phyloP scores from a whole-genome alignment of 1,140 invertebrate species.

The Listronotus oregonensis region DNA sequence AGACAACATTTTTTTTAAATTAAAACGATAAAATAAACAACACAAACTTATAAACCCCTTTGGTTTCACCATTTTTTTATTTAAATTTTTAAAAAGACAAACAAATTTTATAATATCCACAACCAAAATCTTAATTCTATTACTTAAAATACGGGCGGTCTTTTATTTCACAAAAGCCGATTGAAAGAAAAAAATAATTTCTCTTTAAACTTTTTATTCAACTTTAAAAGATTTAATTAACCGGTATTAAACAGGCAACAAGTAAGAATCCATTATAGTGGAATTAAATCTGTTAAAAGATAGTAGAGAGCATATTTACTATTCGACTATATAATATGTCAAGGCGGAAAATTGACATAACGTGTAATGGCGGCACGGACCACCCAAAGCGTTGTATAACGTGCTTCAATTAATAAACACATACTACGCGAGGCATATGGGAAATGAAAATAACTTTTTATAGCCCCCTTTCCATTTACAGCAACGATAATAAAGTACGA shows the following conservation, averaged over 20 bases:
- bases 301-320: conserved; percentile 22
- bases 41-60: too few species aligned
- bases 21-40: too few species aligned
- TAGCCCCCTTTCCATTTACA: conserved; percentile 16
- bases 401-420: conserved; percentile 36
- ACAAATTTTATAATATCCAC: too few species aligned
- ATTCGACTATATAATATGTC: conserved; percentile 27
- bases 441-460: conserved; percentile 35
- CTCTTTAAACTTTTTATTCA: neutral
- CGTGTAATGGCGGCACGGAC: conserved; percentile 25
- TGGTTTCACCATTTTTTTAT: too few species aligned
- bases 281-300: conserved; percentile 7
- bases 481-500: conserved; percentile 13
- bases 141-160: too few species aligned
- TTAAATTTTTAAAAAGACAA: too few species aligned
- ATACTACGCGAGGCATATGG: conserved; percentile 28
- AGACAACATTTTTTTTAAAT: too few species aligned
- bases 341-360: conserved; percentile 37
- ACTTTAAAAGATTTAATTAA: conserved; percentile 11
- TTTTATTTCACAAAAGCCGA: too few species aligned
- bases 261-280: conserved; percentile 13
- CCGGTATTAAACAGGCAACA: neutral
- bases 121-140: too few species aligned
- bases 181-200: neutral
- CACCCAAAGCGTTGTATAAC: conserved; percentile 29